Evolutionary conservation across 1,140 invertebrate species (phyloP).

Genomic region (Euborellia annulipes): DNA sequence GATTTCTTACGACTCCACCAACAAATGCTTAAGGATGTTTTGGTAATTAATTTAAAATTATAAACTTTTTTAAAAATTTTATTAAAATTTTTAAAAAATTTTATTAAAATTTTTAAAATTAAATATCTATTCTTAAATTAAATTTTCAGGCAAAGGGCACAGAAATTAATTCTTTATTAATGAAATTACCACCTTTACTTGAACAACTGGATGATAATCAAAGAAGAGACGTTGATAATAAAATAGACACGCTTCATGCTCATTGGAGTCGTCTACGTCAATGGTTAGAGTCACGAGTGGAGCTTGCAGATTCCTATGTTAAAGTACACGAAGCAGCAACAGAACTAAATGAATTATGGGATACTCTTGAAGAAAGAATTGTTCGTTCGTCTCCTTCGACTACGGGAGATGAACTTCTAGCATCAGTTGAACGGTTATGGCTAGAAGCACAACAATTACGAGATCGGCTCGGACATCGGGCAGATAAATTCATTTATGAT

Average conservation of each 20-base stretch:
- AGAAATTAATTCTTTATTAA: constrained; percentile 44
- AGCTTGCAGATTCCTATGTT: constrained; percentile 45
- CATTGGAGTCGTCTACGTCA: constrained; percentile 25
- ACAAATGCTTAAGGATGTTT: constrained; percentile 54
- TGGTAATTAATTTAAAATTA: constrained; percentile 31
- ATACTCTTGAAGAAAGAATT: constrained; percentile 42
- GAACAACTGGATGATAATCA: constrained; percentile 48
- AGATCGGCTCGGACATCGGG: no score
- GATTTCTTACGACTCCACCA: constrained; percentile 63
- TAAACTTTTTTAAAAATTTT: constrained; percentile 3
- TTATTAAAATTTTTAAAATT: no score
- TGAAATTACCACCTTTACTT: constrained; percentile 45
- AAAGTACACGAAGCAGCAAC: constrained; percentile 56
- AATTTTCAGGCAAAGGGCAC: constrained; percentile 42
- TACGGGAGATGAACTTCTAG: constrained; percentile 33
- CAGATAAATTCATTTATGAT: no score
- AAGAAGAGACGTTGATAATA: constrained; percentile 41
- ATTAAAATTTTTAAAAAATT: constrained; percentile 3
- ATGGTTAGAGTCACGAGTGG: constrained; percentile 34
- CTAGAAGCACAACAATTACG: constrained; percentile 37
- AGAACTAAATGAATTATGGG: constrained; percentile 46
- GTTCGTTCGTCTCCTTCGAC: constrained; percentile 26
- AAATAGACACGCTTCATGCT: constrained; percentile 26
- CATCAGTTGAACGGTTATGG: constrained; percentile 42
- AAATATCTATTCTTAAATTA: constrained; percentile 14